Conservation (phyloP, 2,888 invertebrate genomes). For the Agonopterix subpropinquella region DNA sequence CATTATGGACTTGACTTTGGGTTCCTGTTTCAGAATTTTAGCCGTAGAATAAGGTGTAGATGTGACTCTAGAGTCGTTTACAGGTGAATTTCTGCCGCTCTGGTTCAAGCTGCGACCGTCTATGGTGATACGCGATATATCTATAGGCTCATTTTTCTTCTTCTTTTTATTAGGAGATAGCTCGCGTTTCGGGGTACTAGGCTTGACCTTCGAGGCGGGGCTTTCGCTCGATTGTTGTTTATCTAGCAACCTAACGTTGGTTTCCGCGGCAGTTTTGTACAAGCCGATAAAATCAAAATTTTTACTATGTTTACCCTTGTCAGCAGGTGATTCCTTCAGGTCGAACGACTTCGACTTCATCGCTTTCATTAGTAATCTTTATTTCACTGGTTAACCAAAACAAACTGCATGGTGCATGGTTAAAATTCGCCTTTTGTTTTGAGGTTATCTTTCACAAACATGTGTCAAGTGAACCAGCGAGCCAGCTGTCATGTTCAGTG, state of each 20-base stretch:
- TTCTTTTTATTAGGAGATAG: slow-evolving; percentile 29
- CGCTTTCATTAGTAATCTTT: slow-evolving; percentile 8
- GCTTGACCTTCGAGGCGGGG: slow-evolving; percentile 14
- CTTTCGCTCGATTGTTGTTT: slow-evolving; percentile 21
- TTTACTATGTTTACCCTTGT: slow-evolving; percentile 28
- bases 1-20: slow-evolving; percentile 46
- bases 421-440: slow-evolving; percentile 6
- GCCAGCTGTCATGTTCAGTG: neutral
- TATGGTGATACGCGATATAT: slow-evolving; percentile 30
- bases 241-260: slow-evolving; percentile 20
- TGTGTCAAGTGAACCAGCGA: neutral
- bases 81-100: slow-evolving; percentile 8
- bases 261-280: slow-evolving; percentile 45
- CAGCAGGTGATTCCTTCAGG: slow-evolving; percentile 18
- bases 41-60: slow-evolving; percentile 32
- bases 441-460: slow-evolving; percentile 4
- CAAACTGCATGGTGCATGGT: slow-evolving; percentile 22
- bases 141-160: slow-evolving; percentile 22
- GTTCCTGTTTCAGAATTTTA: slow-evolving; percentile 13
- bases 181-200: slow-evolving; percentile 20
- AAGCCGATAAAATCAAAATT: slow-evolving; percentile 44
- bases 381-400: neutral
- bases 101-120: slow-evolving; percentile 27
- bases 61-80: slow-evolving; percentile 24
- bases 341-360: slow-evolving; percentile 48